phyloP scores from a whole-genome alignment of 2,797 vertebrate genomes.

The Morelia viridis region DNA sequence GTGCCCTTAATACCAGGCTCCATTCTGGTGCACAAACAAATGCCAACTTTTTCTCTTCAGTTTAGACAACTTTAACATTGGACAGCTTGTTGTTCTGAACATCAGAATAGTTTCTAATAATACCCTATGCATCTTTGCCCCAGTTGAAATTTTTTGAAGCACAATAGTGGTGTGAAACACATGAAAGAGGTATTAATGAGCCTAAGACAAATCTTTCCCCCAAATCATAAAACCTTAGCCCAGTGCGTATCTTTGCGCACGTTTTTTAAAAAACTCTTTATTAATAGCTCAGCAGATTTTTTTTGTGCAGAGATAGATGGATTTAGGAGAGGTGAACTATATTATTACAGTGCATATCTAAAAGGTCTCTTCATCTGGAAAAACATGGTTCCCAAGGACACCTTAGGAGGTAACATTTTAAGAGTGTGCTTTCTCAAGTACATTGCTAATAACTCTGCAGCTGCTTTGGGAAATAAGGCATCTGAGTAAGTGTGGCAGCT shows the following conservation, averaged over 20 bases:
- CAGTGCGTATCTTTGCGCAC: too few species aligned
- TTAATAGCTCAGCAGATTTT: neutral
- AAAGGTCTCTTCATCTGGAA: neutral
- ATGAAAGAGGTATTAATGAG: neutral
- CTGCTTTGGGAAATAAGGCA: neutral
- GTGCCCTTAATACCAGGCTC: rapidly evolving
- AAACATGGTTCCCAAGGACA: neutral
- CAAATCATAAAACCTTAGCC: neutral
- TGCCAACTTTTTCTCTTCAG: neutral
- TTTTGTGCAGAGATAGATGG: neutral
- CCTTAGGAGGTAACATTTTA: neutral
- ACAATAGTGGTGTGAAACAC: neutral
- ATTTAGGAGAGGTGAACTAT: neutral
- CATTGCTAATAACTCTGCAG: neutral
- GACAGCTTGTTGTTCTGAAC: neutral
- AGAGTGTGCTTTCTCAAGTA: too few species aligned
- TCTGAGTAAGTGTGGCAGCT: neutral
- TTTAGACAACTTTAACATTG: neutral
- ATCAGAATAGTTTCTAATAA: too few species aligned
- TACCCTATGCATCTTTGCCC: neutral
- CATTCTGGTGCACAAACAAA: neutral
- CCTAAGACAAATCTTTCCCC: rapidly evolving
- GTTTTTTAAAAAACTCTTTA: neutral
- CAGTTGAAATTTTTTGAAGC: neutral
- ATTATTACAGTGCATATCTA: neutral